Percentiles rank a stretch among this genome's conserved stretches.
Evolutionary conservation across 2,888 invertebrate genomes (phyloP).

Genomic region (Smittia sp.): DNA sequence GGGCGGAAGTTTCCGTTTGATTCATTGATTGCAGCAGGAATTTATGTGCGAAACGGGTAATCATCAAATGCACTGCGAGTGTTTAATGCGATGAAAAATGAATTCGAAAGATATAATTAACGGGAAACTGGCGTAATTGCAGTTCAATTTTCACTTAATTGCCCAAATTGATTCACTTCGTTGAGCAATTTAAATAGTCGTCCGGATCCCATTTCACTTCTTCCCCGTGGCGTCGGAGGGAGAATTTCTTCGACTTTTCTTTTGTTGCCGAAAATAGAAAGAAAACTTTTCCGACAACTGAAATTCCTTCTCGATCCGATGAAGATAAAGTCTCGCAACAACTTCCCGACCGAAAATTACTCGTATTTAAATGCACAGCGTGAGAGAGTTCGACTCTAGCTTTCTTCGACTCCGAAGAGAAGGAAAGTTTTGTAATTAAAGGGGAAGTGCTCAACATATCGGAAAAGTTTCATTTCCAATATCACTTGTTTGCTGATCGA

Average conservation of each 20-base stretch:
- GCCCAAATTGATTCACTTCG: constrained; percentile 23
- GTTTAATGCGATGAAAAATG: not conserved
- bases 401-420: not conserved
- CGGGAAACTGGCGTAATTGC: not conserved
- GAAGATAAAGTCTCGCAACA: not conserved
- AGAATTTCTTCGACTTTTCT: not conserved
- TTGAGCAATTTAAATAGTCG: not conserved
- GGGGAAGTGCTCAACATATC: constrained; percentile 19
- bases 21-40: too few species aligned
- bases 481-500: not conserved
- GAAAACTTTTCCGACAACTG: too few species aligned
- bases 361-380: not conserved
- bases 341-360: too few species aligned
- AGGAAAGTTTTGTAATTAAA: constrained; percentile 38
- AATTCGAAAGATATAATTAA: not conserved
- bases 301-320: not conserved
- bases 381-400: not conserved
- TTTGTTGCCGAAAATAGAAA: not conserved
- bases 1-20: too few species aligned
- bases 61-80: not conserved
- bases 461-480: constrained; percentile 15
- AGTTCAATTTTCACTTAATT: constrained; percentile 30
- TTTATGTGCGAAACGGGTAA: not conserved
- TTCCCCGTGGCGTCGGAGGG: not conserved
- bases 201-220: too few species aligned